phyloP scores from a whole-genome alignment of 2,797 vertebrate species.

The Hoplostethus mediterraneus region DNA sequence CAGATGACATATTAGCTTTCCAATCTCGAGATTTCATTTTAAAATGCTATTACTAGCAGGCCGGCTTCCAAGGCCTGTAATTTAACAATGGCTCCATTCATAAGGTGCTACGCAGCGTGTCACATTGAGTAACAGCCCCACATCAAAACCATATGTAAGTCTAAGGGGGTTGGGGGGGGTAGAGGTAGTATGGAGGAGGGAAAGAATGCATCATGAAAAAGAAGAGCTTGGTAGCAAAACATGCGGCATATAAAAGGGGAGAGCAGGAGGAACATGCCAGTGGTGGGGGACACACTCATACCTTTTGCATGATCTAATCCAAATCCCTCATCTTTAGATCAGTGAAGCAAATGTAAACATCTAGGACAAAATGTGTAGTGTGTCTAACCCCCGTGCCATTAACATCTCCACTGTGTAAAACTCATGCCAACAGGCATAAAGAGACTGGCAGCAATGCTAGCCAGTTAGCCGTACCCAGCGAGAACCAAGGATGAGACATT shows the following conservation, averaged over 20 bases:
- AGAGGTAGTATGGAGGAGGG: constrained; percentile 12
- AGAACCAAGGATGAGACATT: constrained; percentile 15
- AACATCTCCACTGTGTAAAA: no score
- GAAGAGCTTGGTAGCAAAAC: constrained; percentile 9
- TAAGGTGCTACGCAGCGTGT: constrained; percentile 63
- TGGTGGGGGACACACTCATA: constrained; percentile 21
- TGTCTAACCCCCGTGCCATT: no score
- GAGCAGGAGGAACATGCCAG: constrained; percentile 14
- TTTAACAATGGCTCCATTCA: constrained; percentile 79
- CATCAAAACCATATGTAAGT: constrained; percentile 77
- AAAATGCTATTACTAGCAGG: constrained; percentile 68
- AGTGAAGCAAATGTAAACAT: background rate
- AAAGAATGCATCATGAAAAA: constrained; percentile 27
- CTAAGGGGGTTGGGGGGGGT: constrained; percentile 50
- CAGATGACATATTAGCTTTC: constrained; percentile 63
- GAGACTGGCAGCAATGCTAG: constrained; percentile 39
- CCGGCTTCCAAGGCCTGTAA: constrained; percentile 59
- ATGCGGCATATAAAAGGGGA: constrained; percentile 29
- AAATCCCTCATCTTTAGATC: constrained; percentile 20
- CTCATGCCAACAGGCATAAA: constrained; percentile 24
- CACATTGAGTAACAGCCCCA: constrained; percentile 62
- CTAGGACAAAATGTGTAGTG: background rate
- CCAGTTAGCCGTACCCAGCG: constrained; percentile 32
- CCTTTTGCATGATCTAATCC: constrained; percentile 13
- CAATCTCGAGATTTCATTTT: constrained; percentile 71